Conservation (phyloP, 2,888 invertebrate genomes). For the Rhagonycha fulva region DNA sequence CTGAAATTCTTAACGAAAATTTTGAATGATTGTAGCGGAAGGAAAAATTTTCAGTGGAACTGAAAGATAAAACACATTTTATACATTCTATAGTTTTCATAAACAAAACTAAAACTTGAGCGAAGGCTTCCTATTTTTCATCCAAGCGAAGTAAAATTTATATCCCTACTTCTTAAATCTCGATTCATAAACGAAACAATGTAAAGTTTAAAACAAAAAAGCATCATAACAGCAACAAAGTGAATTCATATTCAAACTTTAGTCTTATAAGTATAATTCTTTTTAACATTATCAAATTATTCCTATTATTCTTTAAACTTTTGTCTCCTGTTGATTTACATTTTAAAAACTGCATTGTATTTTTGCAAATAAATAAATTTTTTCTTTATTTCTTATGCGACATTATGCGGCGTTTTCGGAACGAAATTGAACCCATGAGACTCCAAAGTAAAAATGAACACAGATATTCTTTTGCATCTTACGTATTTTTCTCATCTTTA, state of each 20-base stretch:
- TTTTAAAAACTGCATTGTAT: slow-evolving; percentile 22
- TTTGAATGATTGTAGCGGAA: not conserved
- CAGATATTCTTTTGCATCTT: slow-evolving; percentile 17
- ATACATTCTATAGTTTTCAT: slow-evolving; percentile 4
- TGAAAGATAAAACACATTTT: slow-evolving; percentile 21
- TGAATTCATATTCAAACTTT: slow-evolving; percentile 27
- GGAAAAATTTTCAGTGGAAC: not conserved
- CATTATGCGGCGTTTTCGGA: slow-evolving; percentile 26
- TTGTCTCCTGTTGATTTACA: slow-evolving; percentile 25
- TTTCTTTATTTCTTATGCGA: slow-evolving; percentile 21
- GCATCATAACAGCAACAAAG: slow-evolving; percentile 20
- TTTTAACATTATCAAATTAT: slow-evolving; percentile 28
- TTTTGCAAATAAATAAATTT: slow-evolving; percentile 20
- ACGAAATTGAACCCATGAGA: slow-evolving; percentile 28
- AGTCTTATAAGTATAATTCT: slow-evolving; percentile 25
- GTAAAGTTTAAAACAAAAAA: slow-evolving; percentile 19
- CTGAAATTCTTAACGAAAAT: no score
- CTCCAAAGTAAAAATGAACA: slow-evolving; percentile 25
- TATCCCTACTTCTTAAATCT: slow-evolving; percentile 25
- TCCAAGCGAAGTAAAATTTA: slow-evolving; percentile 28
- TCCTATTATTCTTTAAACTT: slow-evolving; percentile 24
- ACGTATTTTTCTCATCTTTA: slow-evolving; percentile 16
- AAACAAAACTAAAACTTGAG: slow-evolving; percentile 23
- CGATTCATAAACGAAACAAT: slow-evolving; percentile 29
- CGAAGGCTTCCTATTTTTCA: slow-evolving; percentile 23